Evolutionary conservation across 2,113 vertebrate species (phyloP), one percentile per base, ranked within the genome.

Genomic region (Circaetus cinerascens): DNA sequence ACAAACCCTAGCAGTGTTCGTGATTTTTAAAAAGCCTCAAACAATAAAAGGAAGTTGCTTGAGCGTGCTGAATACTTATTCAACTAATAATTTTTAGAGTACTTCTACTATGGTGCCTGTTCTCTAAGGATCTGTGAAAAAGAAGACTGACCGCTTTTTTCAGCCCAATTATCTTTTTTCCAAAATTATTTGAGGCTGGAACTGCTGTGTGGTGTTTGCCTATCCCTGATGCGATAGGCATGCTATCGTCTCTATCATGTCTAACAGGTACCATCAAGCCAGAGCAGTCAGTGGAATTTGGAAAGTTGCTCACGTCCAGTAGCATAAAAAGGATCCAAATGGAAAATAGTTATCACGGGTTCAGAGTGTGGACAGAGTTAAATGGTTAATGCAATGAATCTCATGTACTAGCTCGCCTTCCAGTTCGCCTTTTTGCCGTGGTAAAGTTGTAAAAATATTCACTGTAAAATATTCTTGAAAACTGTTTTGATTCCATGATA

Each of bases 1-100:
- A 78, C 86, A 92, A 94, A 81, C n/a, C 69, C 45, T 86, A 84
- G 56, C 75, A 63, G 12, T 11, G 76, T 53, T 78, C 46, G 13
- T 30, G 62, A 72, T 94, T 96, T 95, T 91, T 72, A 60, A 95
- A 95, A 96, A 80, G 69, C 73, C 23, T 95, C 74, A 32, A 62
- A 89, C n/a, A 85, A 89, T 53, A 91, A 74, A 83, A 86, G 34
- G 57, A 91, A 86, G 88, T 95, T 21, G 2, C 57, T 86, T 48
- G 68, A 91, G 60, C 26, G 43, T 78, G 41, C 45, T 75, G 66
- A 94, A 82, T 93, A 60, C 60, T 86, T 91, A 76, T 71, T 96
- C 76, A 59, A 34, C n/a, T 79, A 88, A 64, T 78, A 89, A 91
- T 85, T 95, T 86, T 81, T 71, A 30, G 34, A 50, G 60, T 60